phyloP scores from a whole-genome alignment of 2,797 vertebrate genomes.

The Tangara arthus region DNA sequence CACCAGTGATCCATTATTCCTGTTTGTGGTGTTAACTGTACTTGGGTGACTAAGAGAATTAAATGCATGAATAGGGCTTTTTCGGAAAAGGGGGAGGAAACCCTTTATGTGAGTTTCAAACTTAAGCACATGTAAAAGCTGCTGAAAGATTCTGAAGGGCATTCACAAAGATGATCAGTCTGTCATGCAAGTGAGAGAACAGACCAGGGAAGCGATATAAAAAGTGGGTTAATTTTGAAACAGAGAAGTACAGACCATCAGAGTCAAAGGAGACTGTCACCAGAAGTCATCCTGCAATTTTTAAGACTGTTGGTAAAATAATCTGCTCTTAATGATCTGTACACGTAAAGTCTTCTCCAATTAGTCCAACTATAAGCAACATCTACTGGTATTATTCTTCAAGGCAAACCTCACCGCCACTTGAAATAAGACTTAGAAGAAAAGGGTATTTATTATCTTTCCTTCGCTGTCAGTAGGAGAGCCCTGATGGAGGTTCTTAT shows the following conservation, averaged over 20 bases:
- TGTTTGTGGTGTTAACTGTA: background rate
- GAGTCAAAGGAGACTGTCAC: background rate
- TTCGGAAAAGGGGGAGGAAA: accelerated
- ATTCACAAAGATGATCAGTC: background rate
- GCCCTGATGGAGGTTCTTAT: background rate
- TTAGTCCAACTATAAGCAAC: slow-evolving; percentile 30
- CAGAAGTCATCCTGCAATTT: background rate
- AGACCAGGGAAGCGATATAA: background rate
- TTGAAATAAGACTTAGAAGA: slow-evolving; percentile 27
- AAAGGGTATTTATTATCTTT: background rate
- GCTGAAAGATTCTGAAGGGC: background rate
- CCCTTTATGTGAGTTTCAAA: background rate
- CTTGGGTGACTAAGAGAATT: background rate
- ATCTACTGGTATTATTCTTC: background rate
- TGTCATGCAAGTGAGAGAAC: background rate
- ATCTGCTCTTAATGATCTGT: background rate
- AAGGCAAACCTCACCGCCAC: slow-evolving; percentile 16
- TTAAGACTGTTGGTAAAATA: background rate
- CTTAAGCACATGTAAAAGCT: background rate
- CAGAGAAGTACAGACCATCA: background rate
- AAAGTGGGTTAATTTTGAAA: background rate
- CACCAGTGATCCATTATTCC: background rate
- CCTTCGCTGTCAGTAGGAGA: background rate
- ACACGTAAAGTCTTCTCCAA: background rate
- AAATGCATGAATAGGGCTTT: background rate